Percentiles rank a stretch among this genome's conserved stretches.
Conservation (phyloP, 2,113 vertebrate genomes). For the Clinocottus analis region DNA sequence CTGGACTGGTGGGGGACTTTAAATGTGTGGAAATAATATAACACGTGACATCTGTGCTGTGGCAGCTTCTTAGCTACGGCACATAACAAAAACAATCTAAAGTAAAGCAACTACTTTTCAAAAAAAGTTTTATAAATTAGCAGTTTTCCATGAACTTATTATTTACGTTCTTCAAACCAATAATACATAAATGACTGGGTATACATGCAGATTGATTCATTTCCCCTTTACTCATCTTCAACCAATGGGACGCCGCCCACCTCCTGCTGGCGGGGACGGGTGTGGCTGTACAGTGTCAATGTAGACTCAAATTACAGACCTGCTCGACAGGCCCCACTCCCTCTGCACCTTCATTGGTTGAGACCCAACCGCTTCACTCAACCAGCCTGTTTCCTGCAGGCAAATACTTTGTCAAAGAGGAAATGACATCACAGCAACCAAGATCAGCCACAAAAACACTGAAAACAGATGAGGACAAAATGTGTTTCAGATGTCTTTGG, state of each 20-base stretch:
- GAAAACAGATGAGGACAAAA: conserved; percentile 47
- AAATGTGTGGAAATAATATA: neutral
- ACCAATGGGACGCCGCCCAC: neutral
- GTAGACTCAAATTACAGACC: conserved; percentile 63
- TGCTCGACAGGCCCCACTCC: conserved; percentile 26
- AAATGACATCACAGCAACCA: conserved; percentile 59
- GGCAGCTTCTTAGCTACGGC: neutral
- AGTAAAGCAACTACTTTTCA: neutral
- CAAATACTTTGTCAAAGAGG: conserved; percentile 44
- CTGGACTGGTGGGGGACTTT: neutral
- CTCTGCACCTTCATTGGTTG: conserved; percentile 49
- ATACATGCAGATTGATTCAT: neutral
- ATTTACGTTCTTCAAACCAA: neutral
- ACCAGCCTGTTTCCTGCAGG: conserved; percentile 60
- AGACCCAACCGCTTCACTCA: conserved; percentile 9
- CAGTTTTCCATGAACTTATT: neutral
- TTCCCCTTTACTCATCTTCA: neutral
- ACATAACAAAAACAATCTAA: neutral
- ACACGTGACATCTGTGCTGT: neutral
- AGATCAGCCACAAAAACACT: conserved; percentile 14
- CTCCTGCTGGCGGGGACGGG: conserved; percentile 35
- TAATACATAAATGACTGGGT: neutral
- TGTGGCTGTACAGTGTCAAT: conserved; percentile 53
- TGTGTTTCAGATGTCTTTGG: conserved; percentile 18
- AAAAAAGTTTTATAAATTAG: neutral